Percentiles rank a stretch among this genome's conserved stretches.
Evolutionary conservation across 2,113 vertebrate species (phyloP).

Genomic region (Myiopsitta monachus): DNA sequence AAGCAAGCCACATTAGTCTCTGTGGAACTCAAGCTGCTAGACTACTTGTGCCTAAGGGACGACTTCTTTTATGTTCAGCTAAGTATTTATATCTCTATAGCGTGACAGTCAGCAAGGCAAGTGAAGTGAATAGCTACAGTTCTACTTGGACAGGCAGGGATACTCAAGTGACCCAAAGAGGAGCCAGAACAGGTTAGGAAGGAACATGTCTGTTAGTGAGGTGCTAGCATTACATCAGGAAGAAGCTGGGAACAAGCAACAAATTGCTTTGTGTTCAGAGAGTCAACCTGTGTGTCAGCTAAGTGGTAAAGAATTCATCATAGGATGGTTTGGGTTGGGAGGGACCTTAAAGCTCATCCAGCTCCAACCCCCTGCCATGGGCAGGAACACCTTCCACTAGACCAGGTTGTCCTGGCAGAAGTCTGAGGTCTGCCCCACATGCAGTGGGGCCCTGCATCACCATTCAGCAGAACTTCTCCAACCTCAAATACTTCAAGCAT

Average conservation of each 20-base stretch:
- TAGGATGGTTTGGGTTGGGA: background rate
- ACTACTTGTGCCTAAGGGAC: background rate
- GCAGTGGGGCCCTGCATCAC: background rate
- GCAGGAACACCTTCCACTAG: background rate
- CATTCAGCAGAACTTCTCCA: background rate
- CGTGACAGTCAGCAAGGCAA: background rate
- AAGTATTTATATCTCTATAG: background rate
- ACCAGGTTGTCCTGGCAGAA: background rate
- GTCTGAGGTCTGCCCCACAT: background rate
- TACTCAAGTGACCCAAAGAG: background rate
- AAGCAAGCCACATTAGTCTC: background rate
- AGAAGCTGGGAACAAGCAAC: background rate
- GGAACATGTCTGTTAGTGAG: background rate
- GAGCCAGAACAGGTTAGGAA: background rate
- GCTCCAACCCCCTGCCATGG: background rate
- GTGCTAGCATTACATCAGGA: accelerated
- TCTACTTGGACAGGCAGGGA: background rate
- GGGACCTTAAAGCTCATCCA: background rate
- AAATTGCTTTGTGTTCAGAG: background rate
- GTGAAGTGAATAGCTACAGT: accelerated
- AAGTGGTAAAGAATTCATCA: background rate
- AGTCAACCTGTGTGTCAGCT: background rate
- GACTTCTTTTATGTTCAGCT: background rate
- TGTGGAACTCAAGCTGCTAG: background rate
- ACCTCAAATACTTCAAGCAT: background rate